Percentiles rank a stretch among this genome's conserved stretches.
Evolutionary conservation across 2,797 vertebrate genomes (phyloP).

Genomic region (Balearica regulorum): DNA sequence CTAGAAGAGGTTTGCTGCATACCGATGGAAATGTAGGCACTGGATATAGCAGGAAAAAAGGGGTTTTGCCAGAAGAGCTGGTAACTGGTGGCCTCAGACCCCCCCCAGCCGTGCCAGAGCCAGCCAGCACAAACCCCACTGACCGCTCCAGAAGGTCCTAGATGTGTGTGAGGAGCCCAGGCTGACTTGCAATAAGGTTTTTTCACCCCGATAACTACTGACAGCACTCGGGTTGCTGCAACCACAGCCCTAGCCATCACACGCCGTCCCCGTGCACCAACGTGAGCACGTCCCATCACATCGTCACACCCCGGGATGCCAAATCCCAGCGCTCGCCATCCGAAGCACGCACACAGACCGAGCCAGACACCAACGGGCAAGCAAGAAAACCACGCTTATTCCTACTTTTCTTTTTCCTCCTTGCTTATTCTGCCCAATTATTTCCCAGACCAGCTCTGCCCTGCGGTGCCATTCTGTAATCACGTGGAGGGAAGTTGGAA

Average conservation of each 20-base stretch:
- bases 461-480: not conserved
- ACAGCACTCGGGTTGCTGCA: not conserved
- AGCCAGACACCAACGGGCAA: rapidly evolving
- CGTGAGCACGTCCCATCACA: rapidly evolving
- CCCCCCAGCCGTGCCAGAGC: rapidly evolving
- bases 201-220: rapidly evolving
- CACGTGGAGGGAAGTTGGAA: not conserved
- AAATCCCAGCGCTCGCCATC: rapidly evolving
- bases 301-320: not conserved
- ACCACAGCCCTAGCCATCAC: not conserved
- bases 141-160: not conserved
- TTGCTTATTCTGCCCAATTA: slow-evolving; percentile 31
- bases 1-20: not conserved
- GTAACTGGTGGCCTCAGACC: not conserved
- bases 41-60: not conserved
- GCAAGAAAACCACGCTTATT: not conserved
- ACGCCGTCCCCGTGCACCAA: rapidly evolving
- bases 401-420: not conserved
- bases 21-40: rapidly evolving
- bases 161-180: rapidly evolving
- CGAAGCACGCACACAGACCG: rapidly evolving
- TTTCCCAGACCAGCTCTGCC: not conserved
- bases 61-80: not conserved
- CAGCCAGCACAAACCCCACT: not conserved
- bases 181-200: not conserved